Conservation (phyloP, 2,888 invertebrate species). For the Cremastinae sp. region DNA sequence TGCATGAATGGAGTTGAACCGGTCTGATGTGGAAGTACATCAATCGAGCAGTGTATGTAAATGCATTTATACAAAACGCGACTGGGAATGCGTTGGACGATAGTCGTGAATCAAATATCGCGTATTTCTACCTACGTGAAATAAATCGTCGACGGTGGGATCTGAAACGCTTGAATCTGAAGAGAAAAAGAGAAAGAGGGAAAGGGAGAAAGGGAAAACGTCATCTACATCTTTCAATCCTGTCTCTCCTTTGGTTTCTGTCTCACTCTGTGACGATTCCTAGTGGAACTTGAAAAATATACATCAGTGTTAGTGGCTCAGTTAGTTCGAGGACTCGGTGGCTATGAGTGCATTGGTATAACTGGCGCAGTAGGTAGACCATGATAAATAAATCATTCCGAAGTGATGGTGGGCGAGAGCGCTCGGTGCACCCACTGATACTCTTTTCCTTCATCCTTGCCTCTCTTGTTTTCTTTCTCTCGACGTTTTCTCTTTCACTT, state of each 20-base stretch:
- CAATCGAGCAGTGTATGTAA: neutral
- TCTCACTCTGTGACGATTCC: conserved; percentile 20
- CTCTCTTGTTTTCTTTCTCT: conserved; percentile 57
- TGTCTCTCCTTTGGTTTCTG: neutral
- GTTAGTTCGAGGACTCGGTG: conserved; percentile 33
- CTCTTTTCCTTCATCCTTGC: conserved; percentile 31
- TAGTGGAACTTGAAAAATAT: conserved; percentile 9
- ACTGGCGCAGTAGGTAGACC: conserved; percentile 74
- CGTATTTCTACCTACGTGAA: conserved; percentile 41
- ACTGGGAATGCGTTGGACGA: conserved; percentile 45
- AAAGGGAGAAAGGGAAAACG: conserved; percentile 22
- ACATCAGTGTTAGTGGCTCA: conserved; percentile 20
- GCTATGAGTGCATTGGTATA: conserved; percentile 60
- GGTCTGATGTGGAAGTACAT: conserved; percentile 9
- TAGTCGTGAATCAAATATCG: conserved; percentile 51
- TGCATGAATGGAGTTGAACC: neutral
- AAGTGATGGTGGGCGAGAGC: conserved; percentile 60
- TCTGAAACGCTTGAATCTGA: conserved; percentile 6
- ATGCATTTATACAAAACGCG: neutral
- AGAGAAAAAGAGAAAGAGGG: conserved; percentile 20
- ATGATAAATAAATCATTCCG: conserved; percentile 74
- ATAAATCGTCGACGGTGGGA: conserved; percentile 36
- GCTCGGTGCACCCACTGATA: conserved; percentile 56
- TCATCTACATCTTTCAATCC: conserved; percentile 9
- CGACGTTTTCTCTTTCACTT: conserved; percentile 57